These are phyloP conservation scores for Hozukius guyotensis DNA, from an alignment of 2,797 vertebrate genomes.

Conservation along the genomic window DNA sequence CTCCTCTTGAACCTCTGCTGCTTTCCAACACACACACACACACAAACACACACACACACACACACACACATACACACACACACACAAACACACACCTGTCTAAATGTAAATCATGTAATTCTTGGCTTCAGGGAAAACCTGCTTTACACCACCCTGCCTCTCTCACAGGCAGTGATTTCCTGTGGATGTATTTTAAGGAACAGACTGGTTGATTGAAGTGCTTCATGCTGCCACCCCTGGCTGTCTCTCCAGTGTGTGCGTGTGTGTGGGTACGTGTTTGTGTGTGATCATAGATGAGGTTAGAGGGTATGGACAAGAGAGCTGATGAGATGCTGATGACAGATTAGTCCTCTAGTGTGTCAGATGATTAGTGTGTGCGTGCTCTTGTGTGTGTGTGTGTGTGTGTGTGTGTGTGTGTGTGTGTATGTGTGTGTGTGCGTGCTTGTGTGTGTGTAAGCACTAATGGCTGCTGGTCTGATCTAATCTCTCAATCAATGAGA, in stretches of 20 bases:
- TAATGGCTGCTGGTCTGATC: slow-evolving; percentile 56
- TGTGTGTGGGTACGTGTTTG: not conserved
- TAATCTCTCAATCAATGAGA: slow-evolving; percentile 68
- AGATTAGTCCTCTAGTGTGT: slow-evolving; percentile 62
- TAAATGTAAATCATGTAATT: slow-evolving; percentile 76
- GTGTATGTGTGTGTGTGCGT: slow-evolving; percentile 1
- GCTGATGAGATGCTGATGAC: slow-evolving; percentile 63
- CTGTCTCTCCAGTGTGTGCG: slow-evolving; percentile 21
- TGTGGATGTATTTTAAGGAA: slow-evolving; percentile 63
- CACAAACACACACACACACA: slow-evolving; percentile 33
- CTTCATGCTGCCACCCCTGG: slow-evolving; percentile 29
- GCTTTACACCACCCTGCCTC: slow-evolving; percentile 32
- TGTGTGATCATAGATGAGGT: slow-evolving; percentile 39
- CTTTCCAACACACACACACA: slow-evolving; percentile 20
- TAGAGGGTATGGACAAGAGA: slow-evolving; percentile 48
- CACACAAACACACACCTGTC: slow-evolving; percentile 56
- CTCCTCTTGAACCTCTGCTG: slow-evolving; percentile 10
- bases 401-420: not conserved
- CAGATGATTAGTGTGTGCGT: slow-evolving; percentile 40
- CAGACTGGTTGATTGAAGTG: slow-evolving; percentile 45
- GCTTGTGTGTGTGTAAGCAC: not conserved
- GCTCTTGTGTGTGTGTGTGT: not conserved
- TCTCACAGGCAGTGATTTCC: slow-evolving; percentile 49
- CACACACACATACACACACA: slow-evolving; percentile 14
- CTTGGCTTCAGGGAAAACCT: slow-evolving; percentile 52